A percentile compares a stretch with the other conserved stretches of the same genome.
Evolutionary conservation across 2,797 vertebrate genomes (phyloP).

Genomic region (Neoniphon sammara): DNA sequence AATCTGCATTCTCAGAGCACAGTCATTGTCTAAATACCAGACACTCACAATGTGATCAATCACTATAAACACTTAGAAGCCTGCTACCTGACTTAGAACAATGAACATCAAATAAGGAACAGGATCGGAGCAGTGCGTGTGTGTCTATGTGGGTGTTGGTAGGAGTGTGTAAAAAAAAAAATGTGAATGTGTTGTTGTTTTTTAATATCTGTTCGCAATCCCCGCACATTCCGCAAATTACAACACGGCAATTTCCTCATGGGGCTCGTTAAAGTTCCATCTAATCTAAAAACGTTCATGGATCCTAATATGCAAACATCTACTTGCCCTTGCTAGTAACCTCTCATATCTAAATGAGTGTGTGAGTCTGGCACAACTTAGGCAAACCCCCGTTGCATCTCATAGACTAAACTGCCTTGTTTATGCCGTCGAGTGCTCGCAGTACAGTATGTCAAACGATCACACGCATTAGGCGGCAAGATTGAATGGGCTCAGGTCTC

Average conservation of each 20-base stretch:
- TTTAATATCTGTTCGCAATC: neutral
- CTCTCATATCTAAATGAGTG: neutral
- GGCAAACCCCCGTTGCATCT: slow-evolving; percentile 58
- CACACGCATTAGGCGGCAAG: slow-evolving; percentile 7
- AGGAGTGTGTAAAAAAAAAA: slow-evolving; percentile 1
- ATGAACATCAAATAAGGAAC: slow-evolving; percentile 39
- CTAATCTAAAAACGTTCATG: slow-evolving; percentile 11
- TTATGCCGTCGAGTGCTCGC: slow-evolving; percentile 42
- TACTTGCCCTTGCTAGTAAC: too few relatives aligned
- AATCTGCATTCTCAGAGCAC: slow-evolving; percentile 46
- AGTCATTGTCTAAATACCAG: slow-evolving; percentile 55
- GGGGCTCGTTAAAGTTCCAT: slow-evolving; percentile 4
- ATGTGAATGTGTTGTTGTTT: neutral
- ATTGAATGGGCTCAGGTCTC: slow-evolving; percentile 46
- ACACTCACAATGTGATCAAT: slow-evolving; percentile 63
- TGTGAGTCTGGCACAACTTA: slow-evolving; percentile 32
- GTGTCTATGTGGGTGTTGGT: neutral
- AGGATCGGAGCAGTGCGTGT: neutral
- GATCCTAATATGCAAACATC: slow-evolving; percentile 29
- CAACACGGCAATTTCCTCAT: slow-evolving; percentile 17
- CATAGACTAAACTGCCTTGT: slow-evolving; percentile 57
- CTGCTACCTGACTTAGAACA: slow-evolving; percentile 51
- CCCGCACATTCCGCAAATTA: slow-evolving; percentile 7
- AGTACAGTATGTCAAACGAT: neutral
- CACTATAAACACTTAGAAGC: slow-evolving; percentile 56